Percentiles rank a stretch among this genome's conserved stretches.
phyloP scores from a whole-genome alignment of 2,888 invertebrate genomes.

The Cephonodes hylas region DNA sequence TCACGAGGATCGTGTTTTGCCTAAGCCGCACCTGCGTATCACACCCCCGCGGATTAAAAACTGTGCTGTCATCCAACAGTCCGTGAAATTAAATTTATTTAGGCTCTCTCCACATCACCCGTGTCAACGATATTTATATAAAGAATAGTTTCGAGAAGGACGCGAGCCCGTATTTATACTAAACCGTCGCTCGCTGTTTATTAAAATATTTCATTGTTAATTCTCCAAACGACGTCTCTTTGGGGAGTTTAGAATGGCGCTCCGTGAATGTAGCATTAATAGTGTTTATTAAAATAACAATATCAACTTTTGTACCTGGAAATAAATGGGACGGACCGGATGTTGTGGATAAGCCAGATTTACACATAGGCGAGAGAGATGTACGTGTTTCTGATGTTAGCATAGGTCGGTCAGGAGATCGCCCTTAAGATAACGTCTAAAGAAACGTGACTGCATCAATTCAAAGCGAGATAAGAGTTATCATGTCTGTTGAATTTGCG shows the following conservation, averaged over 20 bases:
- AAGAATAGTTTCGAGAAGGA: conserved; percentile 73
- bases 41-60: conserved; percentile 66
- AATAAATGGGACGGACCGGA: conserved; percentile 32
- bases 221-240: conserved; percentile 64
- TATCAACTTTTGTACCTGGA: conserved; percentile 26
- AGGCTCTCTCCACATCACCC: conserved; percentile 67
- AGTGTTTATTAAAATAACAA: conserved; percentile 66
- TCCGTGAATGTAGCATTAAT: conserved; percentile 64
- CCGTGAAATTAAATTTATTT: conserved; percentile 79
- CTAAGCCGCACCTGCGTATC: conserved; percentile 55
- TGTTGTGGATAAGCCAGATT: conserved; percentile 64
- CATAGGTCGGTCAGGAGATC: conserved; percentile 64
- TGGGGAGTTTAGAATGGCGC: conserved; percentile 60
- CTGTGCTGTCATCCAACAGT: conserved; percentile 45
- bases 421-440: conserved; percentile 53
- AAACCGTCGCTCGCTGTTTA: conserved; percentile 65
- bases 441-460: conserved; percentile 40
- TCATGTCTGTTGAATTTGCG: conserved; percentile 16
- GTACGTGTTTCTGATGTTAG: conserved; percentile 60
- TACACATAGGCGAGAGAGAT: conserved; percentile 60
- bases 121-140: conserved; percentile 74
- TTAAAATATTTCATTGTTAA: conserved; percentile 80
- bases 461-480: conserved; percentile 34
- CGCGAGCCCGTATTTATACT: conserved; percentile 72
- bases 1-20: conserved; percentile 48